Conservation (phyloP, 2,888 invertebrate species). For the Zeuzera pyrina region DNA sequence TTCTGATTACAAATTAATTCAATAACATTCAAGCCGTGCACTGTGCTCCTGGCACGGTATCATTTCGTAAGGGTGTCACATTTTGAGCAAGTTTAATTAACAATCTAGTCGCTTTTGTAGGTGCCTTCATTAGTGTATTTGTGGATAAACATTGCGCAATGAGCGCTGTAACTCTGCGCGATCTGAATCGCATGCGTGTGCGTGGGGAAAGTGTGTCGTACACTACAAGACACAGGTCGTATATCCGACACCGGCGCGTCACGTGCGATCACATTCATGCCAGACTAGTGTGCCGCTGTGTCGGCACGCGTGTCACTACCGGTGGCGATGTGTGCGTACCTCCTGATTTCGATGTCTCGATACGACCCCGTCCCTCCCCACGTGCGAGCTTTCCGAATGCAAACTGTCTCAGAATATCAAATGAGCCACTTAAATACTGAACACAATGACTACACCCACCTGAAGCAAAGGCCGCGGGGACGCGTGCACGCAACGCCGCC, state of each 20-base stretch:
- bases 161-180: constrained; percentile 34
- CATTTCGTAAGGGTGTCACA: constrained; percentile 71
- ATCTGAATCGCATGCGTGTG: constrained; percentile 40
- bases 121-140: constrained; percentile 73
- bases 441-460: constrained; percentile 67
- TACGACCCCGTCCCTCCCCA: constrained; percentile 38
- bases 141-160: constrained; percentile 65
- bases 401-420: constrained; percentile 71
- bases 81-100: constrained; percentile 73
- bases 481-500: constrained; percentile 65
- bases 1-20: constrained; percentile 71
- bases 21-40: constrained; percentile 68
- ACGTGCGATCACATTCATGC: constrained; percentile 30
- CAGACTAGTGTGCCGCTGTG: constrained; percentile 26
- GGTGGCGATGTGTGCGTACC: constrained; percentile 25
- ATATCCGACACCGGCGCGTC: constrained; percentile 21
- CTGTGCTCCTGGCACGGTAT: constrained; percentile 58
- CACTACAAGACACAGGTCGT: constrained; percentile 9
- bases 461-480: constrained; percentile 62
- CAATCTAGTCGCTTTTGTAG: constrained; percentile 72
- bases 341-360: constrained; percentile 45
- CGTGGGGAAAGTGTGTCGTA: constrained; percentile 25
- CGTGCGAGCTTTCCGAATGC: constrained; percentile 62
- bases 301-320: constrained; percentile 15
- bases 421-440: constrained; percentile 71